Evolutionary conservation across 2,888 invertebrate genomes (phyloP).

Genomic region (Anorthoa munda): DNA sequence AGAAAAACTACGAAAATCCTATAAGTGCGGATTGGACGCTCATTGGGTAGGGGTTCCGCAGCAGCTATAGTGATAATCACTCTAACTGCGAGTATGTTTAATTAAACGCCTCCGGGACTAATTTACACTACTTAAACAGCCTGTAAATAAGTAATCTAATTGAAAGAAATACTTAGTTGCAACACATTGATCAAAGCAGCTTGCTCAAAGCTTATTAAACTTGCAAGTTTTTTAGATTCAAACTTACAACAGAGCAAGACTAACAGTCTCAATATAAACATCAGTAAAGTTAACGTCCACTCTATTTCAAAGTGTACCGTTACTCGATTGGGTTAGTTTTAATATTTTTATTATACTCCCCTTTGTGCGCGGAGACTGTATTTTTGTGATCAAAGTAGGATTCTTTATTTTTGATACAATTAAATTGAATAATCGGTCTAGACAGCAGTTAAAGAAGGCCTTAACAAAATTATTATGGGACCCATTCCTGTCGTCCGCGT

Average conservation of each 20-base stretch:
- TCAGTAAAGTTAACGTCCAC: slow-evolving; percentile 4
- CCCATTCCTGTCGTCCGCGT: neutral
- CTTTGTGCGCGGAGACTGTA: slow-evolving; percentile 2
- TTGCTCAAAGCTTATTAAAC: neutral
- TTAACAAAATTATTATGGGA: slow-evolving; percentile 10
- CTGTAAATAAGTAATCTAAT: neutral
- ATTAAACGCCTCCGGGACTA: neutral
- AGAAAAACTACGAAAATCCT: slow-evolving; percentile 46
- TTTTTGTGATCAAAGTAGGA: neutral
- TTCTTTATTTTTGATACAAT: slow-evolving; percentile 18
- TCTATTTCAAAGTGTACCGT: slow-evolving; percentile 13
- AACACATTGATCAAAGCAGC: neutral
- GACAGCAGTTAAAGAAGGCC: slow-evolving; percentile 24
- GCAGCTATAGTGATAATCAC: slow-evolving; percentile 2
- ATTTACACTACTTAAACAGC: neutral
- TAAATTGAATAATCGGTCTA: slow-evolving; percentile 15
- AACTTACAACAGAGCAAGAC: neutral
- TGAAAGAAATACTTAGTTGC: neutral
- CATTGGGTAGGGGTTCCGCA: slow-evolving; percentile 29
- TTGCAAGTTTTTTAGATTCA: neutral
- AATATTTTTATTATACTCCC: slow-evolving; percentile 7
- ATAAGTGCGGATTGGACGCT: slow-evolving; percentile 16
- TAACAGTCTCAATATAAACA: slow-evolving; percentile 6
- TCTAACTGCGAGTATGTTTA: neutral
- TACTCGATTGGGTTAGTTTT: slow-evolving; percentile 9